Conservation (phyloP, 2,888 invertebrate genomes). For the Dysmachus trigonus region DNA sequence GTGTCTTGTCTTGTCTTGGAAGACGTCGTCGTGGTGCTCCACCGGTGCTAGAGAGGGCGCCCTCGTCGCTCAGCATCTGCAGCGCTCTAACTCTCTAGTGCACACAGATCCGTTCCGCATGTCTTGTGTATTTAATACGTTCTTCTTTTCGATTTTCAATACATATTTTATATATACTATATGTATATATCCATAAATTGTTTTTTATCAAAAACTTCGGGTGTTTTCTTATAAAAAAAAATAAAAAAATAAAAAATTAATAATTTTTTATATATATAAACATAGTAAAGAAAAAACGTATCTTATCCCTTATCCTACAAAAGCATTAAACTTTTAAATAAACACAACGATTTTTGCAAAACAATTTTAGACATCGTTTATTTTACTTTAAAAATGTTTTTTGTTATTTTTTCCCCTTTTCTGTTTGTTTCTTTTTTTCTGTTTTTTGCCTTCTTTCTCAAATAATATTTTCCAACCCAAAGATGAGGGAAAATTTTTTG, state of each 20-base stretch:
- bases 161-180: background rate
- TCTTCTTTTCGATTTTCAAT: conserved; percentile 9
- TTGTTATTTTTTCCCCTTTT: background rate
- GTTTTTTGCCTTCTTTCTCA: background rate
- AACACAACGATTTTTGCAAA: too few relatives aligned
- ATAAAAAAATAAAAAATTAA: background rate
- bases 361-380: background rate
- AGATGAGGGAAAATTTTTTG: conserved; percentile 15
- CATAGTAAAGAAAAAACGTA: background rate
- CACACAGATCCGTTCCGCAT: conserved; percentile 39
- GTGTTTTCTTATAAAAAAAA: background rate
- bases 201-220: background rate
- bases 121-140: conserved; percentile 33
- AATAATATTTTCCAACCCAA: background rate
- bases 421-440: background rate
- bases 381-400: background rate
- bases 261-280: background rate
- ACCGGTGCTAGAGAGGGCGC: conserved; percentile 29
- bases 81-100: conserved; percentile 32
- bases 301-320: background rate
- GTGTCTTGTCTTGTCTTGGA: background rate
- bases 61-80: conserved; percentile 21
- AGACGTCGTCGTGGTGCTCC: background rate
- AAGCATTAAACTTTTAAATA: background rate
- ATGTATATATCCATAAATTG: too few relatives aligned